Evolutionary conservation across 2,797 vertebrate genomes (phyloP).

Genomic region (Coracias cyanogaster): DNA sequence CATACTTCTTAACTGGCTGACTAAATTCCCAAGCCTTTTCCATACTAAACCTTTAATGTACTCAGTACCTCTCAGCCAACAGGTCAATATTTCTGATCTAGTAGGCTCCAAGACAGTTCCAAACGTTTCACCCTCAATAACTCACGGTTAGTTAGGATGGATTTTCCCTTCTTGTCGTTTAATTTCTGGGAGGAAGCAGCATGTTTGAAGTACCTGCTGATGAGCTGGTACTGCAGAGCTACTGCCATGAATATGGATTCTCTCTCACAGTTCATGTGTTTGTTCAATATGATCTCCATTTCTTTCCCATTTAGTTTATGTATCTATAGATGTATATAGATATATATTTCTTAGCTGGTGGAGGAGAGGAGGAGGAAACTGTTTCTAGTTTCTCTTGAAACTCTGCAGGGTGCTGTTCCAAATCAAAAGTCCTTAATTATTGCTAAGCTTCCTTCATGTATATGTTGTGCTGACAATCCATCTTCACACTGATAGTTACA

Average conservation of each 20-base stretch:
- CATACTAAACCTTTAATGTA: neutral
- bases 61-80: neutral
- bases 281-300: neutral
- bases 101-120: neutral
- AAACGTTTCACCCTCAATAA: neutral
- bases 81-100: neutral
- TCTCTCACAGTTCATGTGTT: neutral
- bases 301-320: neutral
- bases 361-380: neutral
- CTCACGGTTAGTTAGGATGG: neutral
- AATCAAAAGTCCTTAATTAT: neutral
- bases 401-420: neutral
- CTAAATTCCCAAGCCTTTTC: neutral
- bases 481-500: neutral
- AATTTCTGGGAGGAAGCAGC: neutral
- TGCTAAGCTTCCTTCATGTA: neutral
- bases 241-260: neutral
- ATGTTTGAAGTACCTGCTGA: neutral
- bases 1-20: neutral
- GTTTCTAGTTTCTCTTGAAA: neutral
- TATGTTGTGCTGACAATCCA: neutral
- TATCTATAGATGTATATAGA: neutral
- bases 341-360: neutral
- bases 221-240: neutral
- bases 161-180: neutral